These are phyloP conservation scores for Ommatoiulus sabulosus DNA, from an alignment of 2,888 invertebrate species.

Conservation along the genomic window DNA sequence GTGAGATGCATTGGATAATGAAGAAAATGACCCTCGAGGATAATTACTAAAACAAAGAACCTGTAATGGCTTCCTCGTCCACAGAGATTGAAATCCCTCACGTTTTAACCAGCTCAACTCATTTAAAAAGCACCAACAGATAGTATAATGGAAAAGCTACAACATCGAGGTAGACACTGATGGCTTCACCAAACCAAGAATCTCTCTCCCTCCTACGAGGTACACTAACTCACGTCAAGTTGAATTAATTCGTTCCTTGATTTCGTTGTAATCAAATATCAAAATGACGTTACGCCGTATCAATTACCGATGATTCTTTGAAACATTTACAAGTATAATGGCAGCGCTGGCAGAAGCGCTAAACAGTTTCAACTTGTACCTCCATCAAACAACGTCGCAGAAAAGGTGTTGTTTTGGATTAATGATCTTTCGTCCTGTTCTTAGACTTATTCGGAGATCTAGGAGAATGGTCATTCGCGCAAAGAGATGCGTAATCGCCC, in stretches of 20 bases:
- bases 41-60: constrained; percentile 11
- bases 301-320: constrained; percentile 10
- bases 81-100: constrained; percentile 34
- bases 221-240: constrained; percentile 13
- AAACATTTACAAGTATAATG: constrained; percentile 24
- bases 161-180: neutral
- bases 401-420: neutral
- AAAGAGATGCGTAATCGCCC: neutral
- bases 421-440: neutral
- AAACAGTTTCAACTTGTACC: neutral
- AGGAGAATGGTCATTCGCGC: neutral
- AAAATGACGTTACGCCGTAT: neutral
- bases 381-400: neutral
- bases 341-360: neutral
- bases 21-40: neutral
- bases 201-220: neutral
- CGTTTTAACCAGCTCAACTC: constrained; percentile 28
- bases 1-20: neutral
- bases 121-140: neutral
- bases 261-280: neutral
- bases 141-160: constrained; percentile 4
- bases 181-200: neutral
- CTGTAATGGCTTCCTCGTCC: constrained; percentile 10
- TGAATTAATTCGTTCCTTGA: neutral
- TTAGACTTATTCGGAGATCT: neutral